Base-by-base conservation (phyloP, 2,888 invertebrate genomes). In the Flexamia atlantica region DNA sequence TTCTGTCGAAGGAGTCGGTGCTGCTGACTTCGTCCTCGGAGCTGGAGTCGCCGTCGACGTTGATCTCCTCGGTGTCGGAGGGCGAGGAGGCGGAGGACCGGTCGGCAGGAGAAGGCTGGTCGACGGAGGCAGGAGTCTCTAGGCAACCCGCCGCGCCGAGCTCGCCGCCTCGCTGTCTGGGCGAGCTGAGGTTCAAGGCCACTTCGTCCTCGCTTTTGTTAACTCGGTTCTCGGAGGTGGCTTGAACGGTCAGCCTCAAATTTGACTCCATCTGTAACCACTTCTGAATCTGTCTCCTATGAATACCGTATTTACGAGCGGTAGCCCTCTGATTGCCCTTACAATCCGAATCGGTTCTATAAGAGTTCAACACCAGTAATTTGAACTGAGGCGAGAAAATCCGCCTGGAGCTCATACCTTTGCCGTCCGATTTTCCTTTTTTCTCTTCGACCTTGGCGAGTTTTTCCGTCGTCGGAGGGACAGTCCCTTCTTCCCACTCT, bases 381-480 rank as follows among this genome's bases (percentile, higher is more conserved):
- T 97, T 97, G 90, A 97, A 97, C 90, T 96, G 95, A 88, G 97
- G 96, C 89, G 97, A 95, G 90, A 97, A 97, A 89, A 97, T 97
- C 87, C 97, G 94, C 87, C 97, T 93, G 87, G 96, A 96, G 85
- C 97, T 97, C 91, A 96, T 95, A 88, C 91, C 88, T 88, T 91
- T 92, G 89, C 92, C 92, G 90, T 91, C 92, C 87, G 91, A 86
- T 84, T 87, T 87, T 87, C 88, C 88, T 86, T 90, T 90, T 88
- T 89, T 90, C 88, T 87, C 89, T 88, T 87, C 91, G 89, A 89
- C 91, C 23, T 53, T 82, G n/a, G 36, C 32, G 23, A 68, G 68
- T 80, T 85, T 85, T 14, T 85, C 85, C 50, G 85, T 83, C 70
- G 85, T 76, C 32, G 87, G 88, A 88, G 82, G 88, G 88, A 86